phyloP scores from a whole-genome alignment of 2,113 vertebrate species.

The Sinocyclocheilus anshuiensis region DNA sequence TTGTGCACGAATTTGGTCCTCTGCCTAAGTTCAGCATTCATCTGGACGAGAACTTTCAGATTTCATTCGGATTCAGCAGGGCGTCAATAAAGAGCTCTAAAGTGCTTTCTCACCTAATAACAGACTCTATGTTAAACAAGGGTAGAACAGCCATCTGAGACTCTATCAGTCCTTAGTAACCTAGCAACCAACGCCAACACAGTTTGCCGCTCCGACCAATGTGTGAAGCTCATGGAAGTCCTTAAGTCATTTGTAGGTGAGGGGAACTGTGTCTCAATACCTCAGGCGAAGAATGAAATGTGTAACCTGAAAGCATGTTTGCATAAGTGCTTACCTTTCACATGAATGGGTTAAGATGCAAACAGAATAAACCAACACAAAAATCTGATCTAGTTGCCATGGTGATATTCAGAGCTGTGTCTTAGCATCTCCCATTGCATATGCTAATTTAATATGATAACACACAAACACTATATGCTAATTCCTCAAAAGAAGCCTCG shows the following conservation, averaged over 20 bases:
- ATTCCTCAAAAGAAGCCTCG: constrained; percentile 31
- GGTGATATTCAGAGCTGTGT: constrained; percentile 55
- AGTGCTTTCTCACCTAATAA: constrained; percentile 48
- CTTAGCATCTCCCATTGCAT: constrained; percentile 40
- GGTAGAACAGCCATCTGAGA: constrained; percentile 48
- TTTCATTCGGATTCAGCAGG: constrained; percentile 3
- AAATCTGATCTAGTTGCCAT: constrained; percentile 69
- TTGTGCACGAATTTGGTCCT: neutral
- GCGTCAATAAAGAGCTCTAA: constrained; percentile 29
- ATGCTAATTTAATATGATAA: constrained; percentile 35
- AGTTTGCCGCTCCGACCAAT: constrained; percentile 35
- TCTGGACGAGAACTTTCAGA: neutral
- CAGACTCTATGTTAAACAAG: constrained; percentile 52
- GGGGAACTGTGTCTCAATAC: constrained; percentile 19
- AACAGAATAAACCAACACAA: constrained; percentile 15
- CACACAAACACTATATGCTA: constrained; percentile 14
- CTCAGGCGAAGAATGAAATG: constrained; percentile 17
- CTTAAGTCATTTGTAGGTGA: constrained; percentile 39
- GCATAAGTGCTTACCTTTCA: constrained; percentile 9
- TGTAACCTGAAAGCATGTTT: neutral
- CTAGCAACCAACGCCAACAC: constrained; percentile 56
- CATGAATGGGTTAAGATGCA: constrained; percentile 35
- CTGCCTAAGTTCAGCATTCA: neutral
- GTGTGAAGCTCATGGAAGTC: constrained; percentile 48
- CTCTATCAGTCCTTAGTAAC: constrained; percentile 54